Percentiles rank a stretch among this genome's conserved stretches.
phyloP scores from a whole-genome alignment of 2,888 invertebrate species.

The Myopa tessellatipennis region DNA sequence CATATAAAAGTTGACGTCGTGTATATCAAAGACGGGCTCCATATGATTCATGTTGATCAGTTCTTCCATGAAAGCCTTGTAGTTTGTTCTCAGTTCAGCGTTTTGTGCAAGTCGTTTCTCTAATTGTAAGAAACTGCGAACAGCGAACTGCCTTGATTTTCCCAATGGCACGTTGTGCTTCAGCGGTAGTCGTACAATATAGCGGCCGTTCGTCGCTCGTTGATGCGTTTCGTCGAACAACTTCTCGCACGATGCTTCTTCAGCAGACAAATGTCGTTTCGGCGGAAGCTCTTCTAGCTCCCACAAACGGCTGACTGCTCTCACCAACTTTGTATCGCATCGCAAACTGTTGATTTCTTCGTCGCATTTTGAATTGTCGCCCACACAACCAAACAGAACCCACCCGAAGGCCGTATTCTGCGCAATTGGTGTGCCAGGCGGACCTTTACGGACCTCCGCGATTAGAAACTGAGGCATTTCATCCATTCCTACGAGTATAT shows the following conservation, averaged over 20 bases:
- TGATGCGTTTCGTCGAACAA: conserved; percentile 29
- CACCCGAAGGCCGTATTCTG: conserved; percentile 39
- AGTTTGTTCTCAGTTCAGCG: neutral
- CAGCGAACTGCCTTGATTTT: conserved; percentile 16
- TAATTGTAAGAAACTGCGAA: neutral
- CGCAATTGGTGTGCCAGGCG: conserved; percentile 34
- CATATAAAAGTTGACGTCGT: too few relatives aligned
- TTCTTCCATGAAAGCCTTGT: neutral
- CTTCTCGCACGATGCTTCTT: conserved; percentile 42
- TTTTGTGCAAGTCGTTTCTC: neutral
- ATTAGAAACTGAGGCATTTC: conserved; percentile 39
- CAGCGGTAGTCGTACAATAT: conserved; percentile 40
- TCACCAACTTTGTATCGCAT: conserved; percentile 14
- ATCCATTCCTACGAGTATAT: conserved; percentile 43
- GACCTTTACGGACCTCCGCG: conserved; percentile 35
- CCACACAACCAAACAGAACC: conserved; percentile 30
- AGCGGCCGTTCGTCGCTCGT: conserved; percentile 35
- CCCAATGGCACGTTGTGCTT: conserved; percentile 33
- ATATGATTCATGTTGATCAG: too few relatives aligned
- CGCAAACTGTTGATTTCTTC: neutral
- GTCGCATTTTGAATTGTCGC: neutral
- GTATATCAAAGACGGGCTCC: too few relatives aligned
- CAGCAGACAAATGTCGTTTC: conserved; percentile 33
- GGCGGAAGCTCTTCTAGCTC: conserved; percentile 42
- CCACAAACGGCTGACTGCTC: conserved; percentile 38